Evolutionary conservation across 2,113 vertebrate genomes (phyloP).

Genomic region (Dinomys branickii): DNA sequence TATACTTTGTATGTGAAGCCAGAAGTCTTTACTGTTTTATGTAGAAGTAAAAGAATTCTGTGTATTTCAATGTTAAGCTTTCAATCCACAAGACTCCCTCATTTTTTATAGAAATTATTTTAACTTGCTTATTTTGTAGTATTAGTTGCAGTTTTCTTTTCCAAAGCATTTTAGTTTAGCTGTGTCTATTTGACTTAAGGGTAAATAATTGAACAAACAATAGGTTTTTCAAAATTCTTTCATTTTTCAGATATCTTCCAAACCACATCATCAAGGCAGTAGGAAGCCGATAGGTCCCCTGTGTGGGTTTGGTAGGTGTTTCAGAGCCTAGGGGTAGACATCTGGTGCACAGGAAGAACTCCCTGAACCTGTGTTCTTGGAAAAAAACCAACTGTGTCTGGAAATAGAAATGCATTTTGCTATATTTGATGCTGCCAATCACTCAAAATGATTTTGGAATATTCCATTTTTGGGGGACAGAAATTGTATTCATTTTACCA

Average conservation of each 20-base stretch:
- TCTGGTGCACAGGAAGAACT: background rate
- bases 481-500: constrained; percentile 53
- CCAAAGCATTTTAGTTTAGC: background rate
- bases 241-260: background rate
- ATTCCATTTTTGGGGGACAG: constrained; percentile 38
- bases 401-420: constrained; percentile 59
- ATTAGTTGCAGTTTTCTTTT: constrained; percentile 46
- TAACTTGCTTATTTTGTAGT: constrained; percentile 40
- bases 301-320: background rate
- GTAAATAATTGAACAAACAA: constrained; percentile 44
- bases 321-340: constrained; percentile 51
- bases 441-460: constrained; percentile 37
- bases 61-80: background rate
- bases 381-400: constrained; percentile 48
- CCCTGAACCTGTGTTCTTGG: background rate
- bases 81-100: background rate
- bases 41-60: background rate
- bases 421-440: constrained; percentile 57
- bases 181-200: background rate
- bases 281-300: background rate
- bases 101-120: constrained; percentile 50
- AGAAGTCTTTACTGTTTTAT: background rate
- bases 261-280: background rate
- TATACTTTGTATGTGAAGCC: background rate
- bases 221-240: constrained; percentile 27